These are phyloP conservation scores for Mormyrus proboscirostris DNA, from an alignment of 2,797 vertebrate genomes.

Conservation along the genomic window DNA sequence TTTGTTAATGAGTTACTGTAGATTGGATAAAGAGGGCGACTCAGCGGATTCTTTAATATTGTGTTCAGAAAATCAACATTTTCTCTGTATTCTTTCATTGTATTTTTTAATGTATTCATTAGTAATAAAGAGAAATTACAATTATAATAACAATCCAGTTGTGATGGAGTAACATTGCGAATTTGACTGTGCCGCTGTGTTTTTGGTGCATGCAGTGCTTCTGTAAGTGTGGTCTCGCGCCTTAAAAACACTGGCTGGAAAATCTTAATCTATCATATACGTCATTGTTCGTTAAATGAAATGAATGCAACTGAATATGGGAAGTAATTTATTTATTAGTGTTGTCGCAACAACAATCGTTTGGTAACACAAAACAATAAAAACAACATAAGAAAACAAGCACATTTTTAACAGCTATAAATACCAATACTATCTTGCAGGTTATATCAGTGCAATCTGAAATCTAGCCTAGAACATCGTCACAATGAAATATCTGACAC, in stretches of 20 bases:
- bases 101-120: neutral
- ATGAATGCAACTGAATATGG: neutral
- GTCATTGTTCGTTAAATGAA: neutral
- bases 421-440: conserved; percentile 71
- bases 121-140: neutral
- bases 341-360: conserved; percentile 54
- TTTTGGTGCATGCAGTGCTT: neutral
- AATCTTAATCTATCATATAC: neutral
- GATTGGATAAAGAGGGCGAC: neutral
- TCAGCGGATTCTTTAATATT: neutral
- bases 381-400: conserved; percentile 57
- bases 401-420: conserved; percentile 69
- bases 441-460: conserved; percentile 75
- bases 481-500: conserved; percentile 56
- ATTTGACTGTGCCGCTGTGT: neutral
- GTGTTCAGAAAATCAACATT: neutral
- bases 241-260: neutral
- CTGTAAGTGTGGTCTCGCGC: neutral
- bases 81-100: neutral
- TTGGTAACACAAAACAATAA: conserved; percentile 61
- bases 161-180: neutral
- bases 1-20: neutral
- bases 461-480: conserved; percentile 69
- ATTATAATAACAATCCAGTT: neutral
- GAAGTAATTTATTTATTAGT: conserved; percentile 14